phyloP scores from a whole-genome alignment of 2,888 invertebrate species.

The Himalopsyche japonica region DNA sequence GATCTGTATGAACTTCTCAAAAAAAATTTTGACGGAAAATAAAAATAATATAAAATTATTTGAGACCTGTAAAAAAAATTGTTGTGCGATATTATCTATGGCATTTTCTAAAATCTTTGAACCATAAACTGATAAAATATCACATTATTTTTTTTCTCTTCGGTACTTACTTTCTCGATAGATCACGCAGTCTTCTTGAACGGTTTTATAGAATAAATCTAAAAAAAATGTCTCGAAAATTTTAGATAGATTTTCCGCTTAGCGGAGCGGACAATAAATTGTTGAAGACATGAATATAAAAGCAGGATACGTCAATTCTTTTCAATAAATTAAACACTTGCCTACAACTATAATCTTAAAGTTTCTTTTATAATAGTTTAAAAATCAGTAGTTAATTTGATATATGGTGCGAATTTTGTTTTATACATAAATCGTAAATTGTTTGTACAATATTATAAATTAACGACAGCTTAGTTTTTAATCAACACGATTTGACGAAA shows the following conservation, averaged over 20 bases:
- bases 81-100: not conserved
- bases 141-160: not conserved
- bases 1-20: no score
- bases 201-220: not conserved
- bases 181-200: not conserved
- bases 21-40: no score
- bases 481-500: no score
- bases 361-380: no score
- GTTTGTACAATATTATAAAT: no score
- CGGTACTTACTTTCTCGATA: not conserved
- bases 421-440: no score
- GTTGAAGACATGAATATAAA: not conserved
- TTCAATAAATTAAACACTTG: no score
- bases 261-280: slow-evolving; percentile 11
- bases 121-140: not conserved
- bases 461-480: no score
- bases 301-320: not conserved
- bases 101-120: not conserved
- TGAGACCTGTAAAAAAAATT: not conserved
- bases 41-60: not conserved
- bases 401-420: no score
- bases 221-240: not conserved
- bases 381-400: no score
- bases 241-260: slow-evolving; percentile 25
- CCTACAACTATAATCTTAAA: no score